A percentile compares a stretch with the other conserved stretches of the same genome.
Evolutionary conservation across 2,113 vertebrate species (phyloP).

Genomic region (Theristicus caerulescens): DNA sequence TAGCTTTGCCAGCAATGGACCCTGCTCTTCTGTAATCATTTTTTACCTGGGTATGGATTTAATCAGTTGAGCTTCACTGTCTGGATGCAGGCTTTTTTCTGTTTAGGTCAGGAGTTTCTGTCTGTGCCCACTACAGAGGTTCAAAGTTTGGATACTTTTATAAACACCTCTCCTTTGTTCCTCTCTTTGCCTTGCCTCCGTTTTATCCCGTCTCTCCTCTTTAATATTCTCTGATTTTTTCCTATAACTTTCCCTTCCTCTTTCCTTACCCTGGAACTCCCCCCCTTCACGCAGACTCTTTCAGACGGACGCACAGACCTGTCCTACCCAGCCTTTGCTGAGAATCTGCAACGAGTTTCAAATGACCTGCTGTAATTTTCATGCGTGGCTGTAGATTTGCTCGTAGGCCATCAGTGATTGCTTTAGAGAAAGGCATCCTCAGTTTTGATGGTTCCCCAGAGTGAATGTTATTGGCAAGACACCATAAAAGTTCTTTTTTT

Average conservation of each 20-base stretch:
- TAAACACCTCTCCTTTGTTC: background rate
- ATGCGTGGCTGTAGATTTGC: background rate
- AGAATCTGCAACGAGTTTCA: background rate
- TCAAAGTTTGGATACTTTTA: background rate
- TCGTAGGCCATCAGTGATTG: slow-evolving; percentile 22
- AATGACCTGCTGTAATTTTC: background rate
- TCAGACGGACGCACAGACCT: background rate
- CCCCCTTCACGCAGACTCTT: background rate
- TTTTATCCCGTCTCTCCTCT: background rate
- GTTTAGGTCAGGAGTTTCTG: background rate
- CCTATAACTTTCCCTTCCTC: background rate
- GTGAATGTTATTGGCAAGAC: slow-evolving; percentile 65
- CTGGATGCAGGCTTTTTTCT: background rate
- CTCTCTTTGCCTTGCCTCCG: background rate
- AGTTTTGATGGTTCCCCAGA: slow-evolving; percentile 71
- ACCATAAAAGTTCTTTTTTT: background rate
- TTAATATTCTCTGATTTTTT: background rate
- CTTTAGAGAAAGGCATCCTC: slow-evolving; percentile 67
- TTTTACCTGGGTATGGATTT: background rate
- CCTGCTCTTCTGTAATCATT: background rate
- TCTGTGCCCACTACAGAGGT: background rate
- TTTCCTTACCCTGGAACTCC: background rate
- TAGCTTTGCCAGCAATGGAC: background rate
- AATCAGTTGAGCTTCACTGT: background rate
- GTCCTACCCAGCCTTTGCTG: background rate